Evolutionary conservation across 2,797 vertebrate genomes (phyloP).

Genomic region (Pteronotus mesoamericanus): DNA sequence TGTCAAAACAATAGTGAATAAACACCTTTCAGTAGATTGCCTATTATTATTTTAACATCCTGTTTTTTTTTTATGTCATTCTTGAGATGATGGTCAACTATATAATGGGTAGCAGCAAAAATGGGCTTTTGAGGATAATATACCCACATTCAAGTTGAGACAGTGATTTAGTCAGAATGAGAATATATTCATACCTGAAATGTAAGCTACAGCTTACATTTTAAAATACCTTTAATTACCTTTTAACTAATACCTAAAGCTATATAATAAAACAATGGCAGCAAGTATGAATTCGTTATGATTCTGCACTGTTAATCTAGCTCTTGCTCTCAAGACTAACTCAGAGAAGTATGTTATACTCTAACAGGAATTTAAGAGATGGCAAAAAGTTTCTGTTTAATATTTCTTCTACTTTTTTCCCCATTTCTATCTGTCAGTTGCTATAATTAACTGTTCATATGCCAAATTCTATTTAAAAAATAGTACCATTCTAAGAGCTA

Average conservation of each 20-base stretch:
- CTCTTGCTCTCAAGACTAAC: slow-evolving; percentile 1
- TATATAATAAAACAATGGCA: background rate
- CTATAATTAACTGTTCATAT: background rate
- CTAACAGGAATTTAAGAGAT: background rate
- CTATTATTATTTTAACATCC: background rate
- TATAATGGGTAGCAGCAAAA: background rate
- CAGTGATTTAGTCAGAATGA: background rate
- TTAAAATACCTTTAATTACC: no score
- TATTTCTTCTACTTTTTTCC: background rate
- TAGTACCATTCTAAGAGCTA: background rate
- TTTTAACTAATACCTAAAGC: background rate
- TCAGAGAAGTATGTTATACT: background rate
- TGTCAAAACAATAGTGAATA: background rate
- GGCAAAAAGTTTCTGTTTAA: background rate
- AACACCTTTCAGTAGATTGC: background rate
- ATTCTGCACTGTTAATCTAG: background rate
- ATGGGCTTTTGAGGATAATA: background rate
- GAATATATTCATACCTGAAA: background rate
- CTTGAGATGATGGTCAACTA: background rate
- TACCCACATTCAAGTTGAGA: background rate
- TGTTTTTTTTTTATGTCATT: background rate
- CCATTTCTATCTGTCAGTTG: background rate
- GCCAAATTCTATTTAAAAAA: background rate
- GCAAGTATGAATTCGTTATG: background rate
- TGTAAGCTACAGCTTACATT: background rate